These are phyloP conservation scores for Oxystoma pomonae DNA, from an alignment of 2,888 invertebrate genomes.

Conservation along the genomic window DNA sequence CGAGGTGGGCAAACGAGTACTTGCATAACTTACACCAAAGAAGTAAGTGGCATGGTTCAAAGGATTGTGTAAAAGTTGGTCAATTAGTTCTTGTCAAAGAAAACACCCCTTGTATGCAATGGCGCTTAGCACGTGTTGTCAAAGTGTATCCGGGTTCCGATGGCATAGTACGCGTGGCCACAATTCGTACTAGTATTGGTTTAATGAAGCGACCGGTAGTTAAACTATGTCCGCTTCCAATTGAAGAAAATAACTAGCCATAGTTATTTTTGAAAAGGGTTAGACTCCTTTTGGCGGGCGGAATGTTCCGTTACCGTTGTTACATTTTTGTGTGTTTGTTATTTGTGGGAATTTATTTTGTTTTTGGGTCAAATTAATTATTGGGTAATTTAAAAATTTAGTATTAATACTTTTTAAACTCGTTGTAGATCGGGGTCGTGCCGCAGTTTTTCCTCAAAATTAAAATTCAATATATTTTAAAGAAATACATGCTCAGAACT, in stretches of 20 bases:
- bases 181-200: slow-evolving; percentile 5
- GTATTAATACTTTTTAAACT: too few relatives aligned
- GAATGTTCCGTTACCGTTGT: not conserved
- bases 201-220: slow-evolving; percentile 7
- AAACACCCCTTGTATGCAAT: not conserved
- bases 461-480: too few relatives aligned
- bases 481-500: too few relatives aligned
- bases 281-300: not conserved
- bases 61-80: not conserved
- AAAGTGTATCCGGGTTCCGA: slow-evolving; percentile 4
- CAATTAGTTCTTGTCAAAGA: slow-evolving; percentile 7
- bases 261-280: not conserved
- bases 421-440: too few relatives aligned
- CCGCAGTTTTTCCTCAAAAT: too few relatives aligned
- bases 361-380: not conserved
- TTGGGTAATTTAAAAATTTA: too few relatives aligned
- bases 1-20: slow-evolving; percentile 16
- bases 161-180: slow-evolving; percentile 8
- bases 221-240: slow-evolving; percentile 30
- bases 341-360: not conserved
- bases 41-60: slow-evolving; percentile 12
- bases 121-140: slow-evolving; percentile 6
- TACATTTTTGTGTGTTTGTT: not conserved
- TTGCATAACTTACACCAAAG: slow-evolving; percentile 15
- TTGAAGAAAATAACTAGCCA: slow-evolving; percentile 48